Conservation (phyloP, 1,140 invertebrate species). For the Proales similis region DNA sequence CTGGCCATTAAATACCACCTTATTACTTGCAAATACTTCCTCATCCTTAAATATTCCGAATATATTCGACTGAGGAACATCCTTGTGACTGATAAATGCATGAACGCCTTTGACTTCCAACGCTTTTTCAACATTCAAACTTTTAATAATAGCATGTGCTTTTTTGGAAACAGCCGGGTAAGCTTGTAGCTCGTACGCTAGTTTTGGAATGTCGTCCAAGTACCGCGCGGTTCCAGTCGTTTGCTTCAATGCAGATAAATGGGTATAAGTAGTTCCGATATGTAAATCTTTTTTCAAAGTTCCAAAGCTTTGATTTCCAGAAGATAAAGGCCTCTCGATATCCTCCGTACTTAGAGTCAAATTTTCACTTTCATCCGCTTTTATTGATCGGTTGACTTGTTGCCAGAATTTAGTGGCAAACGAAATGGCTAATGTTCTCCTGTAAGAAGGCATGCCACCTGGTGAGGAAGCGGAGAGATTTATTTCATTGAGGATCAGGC, state of each 20-base stretch:
- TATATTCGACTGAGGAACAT: slow-evolving; percentile 61
- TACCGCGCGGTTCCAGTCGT: slow-evolving; percentile 83
- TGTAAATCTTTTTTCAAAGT: slow-evolving; percentile 60
- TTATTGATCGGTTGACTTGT: slow-evolving; percentile 4
- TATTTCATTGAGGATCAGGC: neutral
- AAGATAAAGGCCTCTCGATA: slow-evolving; percentile 42
- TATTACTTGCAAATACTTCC: slow-evolving; percentile 36
- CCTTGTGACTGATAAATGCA: slow-evolving; percentile 53
- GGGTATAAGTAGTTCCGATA: slow-evolving; percentile 72
- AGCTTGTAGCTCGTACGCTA: slow-evolving; percentile 61
- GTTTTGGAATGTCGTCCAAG: slow-evolving; percentile 73
- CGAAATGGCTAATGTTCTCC: slow-evolving; percentile 67
- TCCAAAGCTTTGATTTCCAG: slow-evolving; percentile 55
- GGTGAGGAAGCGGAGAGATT: slow-evolving; percentile 58
- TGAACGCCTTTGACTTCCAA: slow-evolving; percentile 25
- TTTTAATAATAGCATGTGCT: slow-evolving; percentile 67
- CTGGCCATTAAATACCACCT: slow-evolving; percentile 58
- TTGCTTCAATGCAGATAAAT: slow-evolving; percentile 76
- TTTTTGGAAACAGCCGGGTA: slow-evolving; percentile 67
- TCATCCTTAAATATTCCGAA: slow-evolving; percentile 62
- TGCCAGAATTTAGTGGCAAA: slow-evolving; percentile 79
- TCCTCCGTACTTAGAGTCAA: slow-evolving; percentile 43
- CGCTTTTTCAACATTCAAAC: slow-evolving; percentile 64
- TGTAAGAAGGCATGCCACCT: slow-evolving; percentile 79
- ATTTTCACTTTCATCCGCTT: neutral